Evolutionary conservation across 2,113 vertebrate genomes (phyloP).

Genomic region (Columba janthina): DNA sequence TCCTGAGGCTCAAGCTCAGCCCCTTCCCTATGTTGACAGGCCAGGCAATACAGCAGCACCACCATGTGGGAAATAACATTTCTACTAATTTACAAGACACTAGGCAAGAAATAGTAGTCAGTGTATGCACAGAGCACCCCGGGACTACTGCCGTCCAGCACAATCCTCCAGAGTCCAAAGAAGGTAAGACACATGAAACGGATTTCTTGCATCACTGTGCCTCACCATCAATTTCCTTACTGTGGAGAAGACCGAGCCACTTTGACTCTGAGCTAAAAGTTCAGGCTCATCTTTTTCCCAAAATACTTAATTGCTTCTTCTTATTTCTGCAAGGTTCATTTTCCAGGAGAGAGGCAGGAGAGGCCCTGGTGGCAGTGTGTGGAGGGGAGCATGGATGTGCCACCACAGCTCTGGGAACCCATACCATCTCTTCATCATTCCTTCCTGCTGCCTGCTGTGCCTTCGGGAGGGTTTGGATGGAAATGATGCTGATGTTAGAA

Average conservation of each 20-base stretch:
- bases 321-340: background rate
- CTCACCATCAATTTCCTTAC: background rate
- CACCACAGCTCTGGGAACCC: background rate
- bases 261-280: background rate
- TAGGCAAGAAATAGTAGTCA: background rate
- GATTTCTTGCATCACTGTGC: rapidly evolving
- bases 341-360: background rate
- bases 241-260: background rate
- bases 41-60: slow-evolving; percentile 15
- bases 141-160: rapidly evolving
- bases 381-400: background rate
- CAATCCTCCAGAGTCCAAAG: background rate
- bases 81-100: background rate
- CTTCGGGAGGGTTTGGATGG: background rate
- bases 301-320: background rate
- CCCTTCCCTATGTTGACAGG: rapidly evolving
- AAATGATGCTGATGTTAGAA: background rate
- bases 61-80: background rate
- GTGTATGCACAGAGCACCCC: background rate
- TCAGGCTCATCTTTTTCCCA: background rate
- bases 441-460: background rate
- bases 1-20: background rate
- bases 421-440: background rate
- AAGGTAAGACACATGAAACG: background rate
- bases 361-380: background rate